These are phyloP conservation scores for Microplitis demolitor DNA, from an alignment of 1,140 invertebrate genomes.

Conservation along the genomic window DNA sequence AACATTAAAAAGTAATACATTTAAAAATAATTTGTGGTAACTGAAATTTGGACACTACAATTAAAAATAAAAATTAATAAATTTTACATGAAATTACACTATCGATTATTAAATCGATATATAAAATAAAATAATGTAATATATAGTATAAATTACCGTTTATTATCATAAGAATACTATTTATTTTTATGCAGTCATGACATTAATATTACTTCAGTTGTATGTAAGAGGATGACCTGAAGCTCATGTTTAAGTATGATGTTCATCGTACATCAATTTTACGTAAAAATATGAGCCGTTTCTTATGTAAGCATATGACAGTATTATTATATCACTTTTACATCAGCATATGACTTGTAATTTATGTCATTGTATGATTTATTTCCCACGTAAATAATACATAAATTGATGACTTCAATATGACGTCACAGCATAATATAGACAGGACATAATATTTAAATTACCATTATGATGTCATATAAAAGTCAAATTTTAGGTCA, in stretches of 20 bases:
- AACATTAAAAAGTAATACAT: too few species aligned
- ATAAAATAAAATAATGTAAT: not conserved
- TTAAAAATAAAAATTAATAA: not conserved
- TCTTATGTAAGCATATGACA: slow-evolving; percentile 1
- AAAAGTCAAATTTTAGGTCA: slow-evolving; percentile 11
- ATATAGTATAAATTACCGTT: too few species aligned
- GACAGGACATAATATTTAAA: not conserved
- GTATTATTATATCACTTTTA: not conserved
- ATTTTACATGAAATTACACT: not conserved
- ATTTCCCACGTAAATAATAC: not conserved
- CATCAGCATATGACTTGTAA: not conserved
- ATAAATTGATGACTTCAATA: not conserved
- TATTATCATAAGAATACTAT: not conserved
- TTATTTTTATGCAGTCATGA: not conserved
- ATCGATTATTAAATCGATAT: not conserved
- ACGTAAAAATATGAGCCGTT: slow-evolving; percentile 1
- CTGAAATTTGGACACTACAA: not conserved
- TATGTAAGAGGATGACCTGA: not conserved
- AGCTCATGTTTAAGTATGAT: not conserved
- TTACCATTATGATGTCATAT: not conserved
- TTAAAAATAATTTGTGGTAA: not conserved
- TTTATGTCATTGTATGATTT: not conserved
- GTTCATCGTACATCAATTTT: slow-evolving; percentile 2
- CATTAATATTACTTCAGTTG: not conserved
- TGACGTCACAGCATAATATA: not conserved